These are phyloP conservation scores for Hylomyscus alleni DNA, from an alignment of 2,797 vertebrate genomes.

Conservation along the genomic window DNA sequence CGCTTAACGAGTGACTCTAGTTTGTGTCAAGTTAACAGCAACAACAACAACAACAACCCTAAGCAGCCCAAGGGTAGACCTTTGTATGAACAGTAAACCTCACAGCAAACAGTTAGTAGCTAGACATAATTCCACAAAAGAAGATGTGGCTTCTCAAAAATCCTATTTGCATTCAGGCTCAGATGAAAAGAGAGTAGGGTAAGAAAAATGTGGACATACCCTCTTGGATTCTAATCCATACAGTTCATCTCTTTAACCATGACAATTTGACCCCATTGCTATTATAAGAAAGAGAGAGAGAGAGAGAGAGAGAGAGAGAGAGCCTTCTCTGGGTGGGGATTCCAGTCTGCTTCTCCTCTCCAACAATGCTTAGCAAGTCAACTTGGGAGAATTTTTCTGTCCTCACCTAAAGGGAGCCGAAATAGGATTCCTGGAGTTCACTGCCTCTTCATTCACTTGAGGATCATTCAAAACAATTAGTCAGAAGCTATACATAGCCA, in stretches of 20 bases:
- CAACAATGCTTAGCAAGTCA: neutral
- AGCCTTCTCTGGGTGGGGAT: neutral
- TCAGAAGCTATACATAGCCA: neutral
- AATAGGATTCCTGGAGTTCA: neutral
- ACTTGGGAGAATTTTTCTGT: neutral
- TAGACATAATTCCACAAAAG: neutral
- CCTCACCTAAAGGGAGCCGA: neutral
- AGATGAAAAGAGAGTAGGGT: neutral
- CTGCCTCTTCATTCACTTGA: conserved; percentile 7
- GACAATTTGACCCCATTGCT: neutral
- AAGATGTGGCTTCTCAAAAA: conserved; percentile 33
- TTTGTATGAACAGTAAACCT: neutral
- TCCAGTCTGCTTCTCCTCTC: neutral
- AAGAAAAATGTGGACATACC: neutral
- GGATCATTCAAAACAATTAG: neutral
- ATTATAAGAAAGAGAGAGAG: no score
- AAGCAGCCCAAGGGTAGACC: neutral
- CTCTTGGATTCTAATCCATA: conserved; percentile 12
- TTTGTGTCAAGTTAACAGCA: neutral
- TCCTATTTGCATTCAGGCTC: conserved; percentile 55
- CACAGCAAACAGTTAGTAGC: neutral
- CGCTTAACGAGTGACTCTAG: neutral
- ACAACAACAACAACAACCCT: neutral
- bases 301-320: no score
- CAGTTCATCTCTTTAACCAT: neutral